Conservation (phyloP, 2,888 invertebrate genomes). For the Caenorhabditis sinica region DNA sequence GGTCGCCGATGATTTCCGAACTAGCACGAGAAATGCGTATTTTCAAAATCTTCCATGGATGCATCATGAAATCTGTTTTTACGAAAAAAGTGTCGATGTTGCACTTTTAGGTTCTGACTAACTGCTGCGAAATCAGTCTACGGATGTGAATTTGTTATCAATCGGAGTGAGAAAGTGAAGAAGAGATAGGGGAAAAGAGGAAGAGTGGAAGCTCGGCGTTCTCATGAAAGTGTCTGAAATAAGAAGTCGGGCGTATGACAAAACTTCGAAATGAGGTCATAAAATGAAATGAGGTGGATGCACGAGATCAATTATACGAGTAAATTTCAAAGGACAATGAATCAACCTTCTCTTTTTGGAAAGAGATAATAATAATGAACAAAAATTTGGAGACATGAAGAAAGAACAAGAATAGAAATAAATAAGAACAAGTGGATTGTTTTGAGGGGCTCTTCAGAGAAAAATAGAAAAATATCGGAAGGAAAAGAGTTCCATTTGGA, state of each 20-base stretch:
- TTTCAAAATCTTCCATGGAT: neutral
- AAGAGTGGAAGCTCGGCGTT: neutral
- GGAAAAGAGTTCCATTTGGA: slow-evolving; percentile 21
- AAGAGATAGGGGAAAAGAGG: neutral
- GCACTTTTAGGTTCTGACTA: slow-evolving; percentile 26
- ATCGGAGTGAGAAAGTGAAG: neutral
- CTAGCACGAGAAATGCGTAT: neutral
- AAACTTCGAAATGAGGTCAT: slow-evolving; percentile 7
- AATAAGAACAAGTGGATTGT: slow-evolving; percentile 52
- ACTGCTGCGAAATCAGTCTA: slow-evolving; percentile 17
- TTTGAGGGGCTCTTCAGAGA: slow-evolving; percentile 44
- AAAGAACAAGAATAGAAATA: slow-evolving; percentile 1
- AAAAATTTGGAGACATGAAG: slow-evolving; percentile 18
- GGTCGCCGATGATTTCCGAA: neutral
- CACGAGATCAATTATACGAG: slow-evolving; percentile 41
- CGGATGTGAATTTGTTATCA: slow-evolving; percentile 29
- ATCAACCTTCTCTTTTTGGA: slow-evolving; percentile 1
- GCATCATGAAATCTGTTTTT: slow-evolving; percentile 17
- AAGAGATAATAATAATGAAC: neutral
- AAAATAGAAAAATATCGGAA: neutral
- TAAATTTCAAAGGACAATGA: slow-evolving; percentile 26
- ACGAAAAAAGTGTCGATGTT: neutral
- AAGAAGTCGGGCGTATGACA: slow-evolving; percentile 13
- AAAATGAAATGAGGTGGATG: slow-evolving; percentile 8
- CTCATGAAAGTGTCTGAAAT: slow-evolving; percentile 1